A percentile compares a stretch with the other conserved stretches of the same genome.
Evolutionary conservation across 2,797 vertebrate species (phyloP).

Genomic region (Melanotaenia parkinsoni): DNA sequence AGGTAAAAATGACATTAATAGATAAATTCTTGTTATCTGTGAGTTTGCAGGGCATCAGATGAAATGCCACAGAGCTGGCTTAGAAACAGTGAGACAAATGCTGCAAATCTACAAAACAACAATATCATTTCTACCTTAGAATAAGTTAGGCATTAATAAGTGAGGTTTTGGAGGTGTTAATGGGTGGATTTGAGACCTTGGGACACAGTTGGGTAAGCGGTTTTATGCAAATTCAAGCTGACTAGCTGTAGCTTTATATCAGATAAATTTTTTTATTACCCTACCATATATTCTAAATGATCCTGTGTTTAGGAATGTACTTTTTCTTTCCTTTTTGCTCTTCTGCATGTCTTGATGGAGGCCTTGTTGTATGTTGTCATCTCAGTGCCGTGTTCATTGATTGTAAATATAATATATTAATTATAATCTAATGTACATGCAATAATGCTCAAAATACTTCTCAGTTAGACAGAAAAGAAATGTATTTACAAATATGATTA

Average conservation of each 20-base stretch:
- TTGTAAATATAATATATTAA: no score
- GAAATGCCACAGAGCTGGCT: not conserved
- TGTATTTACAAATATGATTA: not conserved
- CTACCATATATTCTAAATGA: not conserved
- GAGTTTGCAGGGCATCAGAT: conserved; percentile 22
- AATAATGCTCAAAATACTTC: no score
- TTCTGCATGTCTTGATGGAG: not conserved
- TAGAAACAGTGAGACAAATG: not conserved
- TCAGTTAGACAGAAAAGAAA: no score
- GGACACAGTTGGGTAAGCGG: no score
- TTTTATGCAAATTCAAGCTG: not conserved
- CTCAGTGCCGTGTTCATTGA: no score
- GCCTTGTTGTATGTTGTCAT: not conserved
- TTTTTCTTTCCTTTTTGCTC: not conserved
- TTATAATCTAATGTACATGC: no score
- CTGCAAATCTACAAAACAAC: not conserved
- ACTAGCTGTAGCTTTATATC: not conserved
- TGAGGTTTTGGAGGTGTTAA: not conserved
- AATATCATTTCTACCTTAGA: not conserved
- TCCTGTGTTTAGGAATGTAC: not conserved
- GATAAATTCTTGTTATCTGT: not conserved
- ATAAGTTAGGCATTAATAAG: not conserved
- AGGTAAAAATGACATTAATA: conserved; percentile 5
- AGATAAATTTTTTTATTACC: not conserved
- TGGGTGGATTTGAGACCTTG: no score